Percentiles rank a stretch among this genome's conserved stretches.
phyloP scores from a whole-genome alignment of 1,140 invertebrate genomes.

The Papilio xuthus region DNA sequence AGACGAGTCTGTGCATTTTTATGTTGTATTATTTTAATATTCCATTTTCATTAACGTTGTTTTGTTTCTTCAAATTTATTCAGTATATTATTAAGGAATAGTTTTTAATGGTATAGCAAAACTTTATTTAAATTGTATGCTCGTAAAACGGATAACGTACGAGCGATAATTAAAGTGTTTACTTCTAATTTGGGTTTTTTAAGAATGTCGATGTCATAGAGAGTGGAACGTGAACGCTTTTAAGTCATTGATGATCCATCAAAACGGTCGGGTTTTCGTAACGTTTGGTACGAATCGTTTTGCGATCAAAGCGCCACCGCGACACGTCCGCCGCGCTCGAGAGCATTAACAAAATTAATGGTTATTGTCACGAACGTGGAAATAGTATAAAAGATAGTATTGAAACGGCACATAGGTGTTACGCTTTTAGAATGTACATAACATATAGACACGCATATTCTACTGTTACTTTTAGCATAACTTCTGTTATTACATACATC shows the following conservation, averaged over 20 bases:
- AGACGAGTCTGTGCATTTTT: constrained; percentile 10
- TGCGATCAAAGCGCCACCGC: constrained; percentile 22
- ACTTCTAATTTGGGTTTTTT: background rate
- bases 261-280: background rate
- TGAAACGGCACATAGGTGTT: background rate
- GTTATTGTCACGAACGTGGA: constrained; percentile 29
- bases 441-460: background rate
- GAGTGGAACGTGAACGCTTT: background rate
- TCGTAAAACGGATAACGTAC: background rate
- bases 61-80: background rate
- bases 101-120: background rate
- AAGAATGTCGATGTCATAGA: background rate
- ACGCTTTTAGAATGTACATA: background rate
- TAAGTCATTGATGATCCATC: background rate
- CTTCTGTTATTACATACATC: background rate
- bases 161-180: background rate
- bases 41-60: background rate
- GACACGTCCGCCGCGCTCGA: constrained; percentile 10
- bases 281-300: constrained; percentile 12
- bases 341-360: constrained; percentile 28
- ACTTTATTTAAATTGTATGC: background rate
- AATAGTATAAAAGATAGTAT: constrained; percentile 18
- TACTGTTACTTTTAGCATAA: background rate
- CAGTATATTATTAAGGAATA: background rate
- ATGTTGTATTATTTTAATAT: background rate